A percentile compares a stretch with the other conserved stretches of the same genome.
phyloP scores from a whole-genome alignment of 2,797 vertebrate species.

The Lerista edwardsae region DNA sequence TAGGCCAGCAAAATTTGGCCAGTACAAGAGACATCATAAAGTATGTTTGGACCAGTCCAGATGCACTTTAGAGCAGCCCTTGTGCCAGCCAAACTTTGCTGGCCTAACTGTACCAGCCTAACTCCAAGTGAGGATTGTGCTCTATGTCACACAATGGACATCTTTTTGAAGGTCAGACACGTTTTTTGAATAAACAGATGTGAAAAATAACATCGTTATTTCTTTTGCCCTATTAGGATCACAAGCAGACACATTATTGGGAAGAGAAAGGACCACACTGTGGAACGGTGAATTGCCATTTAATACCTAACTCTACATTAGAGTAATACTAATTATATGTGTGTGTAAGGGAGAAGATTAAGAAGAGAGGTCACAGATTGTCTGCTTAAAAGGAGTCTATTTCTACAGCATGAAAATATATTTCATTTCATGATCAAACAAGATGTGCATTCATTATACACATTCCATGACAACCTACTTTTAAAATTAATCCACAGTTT shows the following conservation, averaged over 20 bases:
- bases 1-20: too few relatives aligned
- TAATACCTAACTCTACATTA: neutral
- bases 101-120: too few relatives aligned
- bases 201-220: too few relatives aligned
- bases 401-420: neutral
- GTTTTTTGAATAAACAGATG: neutral
- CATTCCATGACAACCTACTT: neutral
- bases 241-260: neutral
- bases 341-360: neutral
- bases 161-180: neutral
- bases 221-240: neutral
- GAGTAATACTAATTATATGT: neutral
- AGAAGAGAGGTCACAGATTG: neutral
- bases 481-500: slow-evolving; percentile 8
- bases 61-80: too few relatives aligned
- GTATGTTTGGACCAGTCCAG: too few relatives aligned
- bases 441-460: neutral
- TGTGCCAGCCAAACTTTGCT: too few relatives aligned
- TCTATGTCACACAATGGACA: neutral
- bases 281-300: neutral
- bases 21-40: too few relatives aligned
- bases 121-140: too few relatives aligned
- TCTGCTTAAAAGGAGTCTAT: neutral
- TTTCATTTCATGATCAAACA: slow-evolving; percentile 11
- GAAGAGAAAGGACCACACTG: neutral